Percentiles rank a stretch among this genome's conserved stretches.
Conservation (phyloP, 1,140 invertebrate species). For the Dinoponera quadriceps region DNA sequence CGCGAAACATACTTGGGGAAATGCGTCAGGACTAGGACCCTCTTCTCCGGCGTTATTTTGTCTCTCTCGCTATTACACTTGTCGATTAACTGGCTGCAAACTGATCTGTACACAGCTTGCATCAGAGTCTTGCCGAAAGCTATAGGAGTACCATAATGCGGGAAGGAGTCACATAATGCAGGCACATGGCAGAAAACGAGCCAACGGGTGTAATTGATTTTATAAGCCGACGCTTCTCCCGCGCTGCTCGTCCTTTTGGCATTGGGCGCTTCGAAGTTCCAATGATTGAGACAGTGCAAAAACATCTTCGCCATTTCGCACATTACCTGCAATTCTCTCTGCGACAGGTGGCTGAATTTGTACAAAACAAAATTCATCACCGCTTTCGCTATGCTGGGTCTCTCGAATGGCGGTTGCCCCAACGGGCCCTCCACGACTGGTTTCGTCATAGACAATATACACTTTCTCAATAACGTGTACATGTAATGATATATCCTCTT, state of each 20-base stretch:
- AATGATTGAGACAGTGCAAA: conserved; percentile 96
- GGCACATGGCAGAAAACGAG: conserved; percentile 98
- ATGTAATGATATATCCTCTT: conserved; percentile 96
- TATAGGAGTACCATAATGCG: conserved; percentile 94
- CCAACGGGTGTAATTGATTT: conserved; percentile 98
- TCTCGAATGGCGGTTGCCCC: conserved; percentile 96
- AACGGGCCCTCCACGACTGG: conserved; percentile 94
- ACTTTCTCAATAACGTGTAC: conserved; percentile 95
- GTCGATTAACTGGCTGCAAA: conserved; percentile 95
- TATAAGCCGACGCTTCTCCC: conserved; percentile 94
- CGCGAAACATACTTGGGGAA: conserved; percentile 87
- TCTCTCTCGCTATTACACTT: conserved; percentile 95
- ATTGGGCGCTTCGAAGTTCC: conserved; percentile 96
- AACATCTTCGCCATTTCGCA: conserved; percentile 97
- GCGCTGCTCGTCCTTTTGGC: conserved; percentile 89
- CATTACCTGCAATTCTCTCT: conserved; percentile 95
- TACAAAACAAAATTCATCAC: conserved; percentile 96
- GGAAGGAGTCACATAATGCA: conserved; percentile 96
- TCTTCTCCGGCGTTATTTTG: conserved; percentile 94
- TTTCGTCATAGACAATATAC: conserved; percentile 92
- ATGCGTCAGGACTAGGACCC: conserved; percentile 87
- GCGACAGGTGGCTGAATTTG: conserved; percentile 94
- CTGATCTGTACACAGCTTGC: conserved; percentile 94
- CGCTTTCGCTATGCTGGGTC: conserved; percentile 95
- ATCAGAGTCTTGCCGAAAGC: conserved; percentile 96